Evolutionary conservation across 2,888 invertebrate genomes (phyloP), one percentile per base, ranked within the genome.

Genomic region (Leptopilina syphax): DNA sequence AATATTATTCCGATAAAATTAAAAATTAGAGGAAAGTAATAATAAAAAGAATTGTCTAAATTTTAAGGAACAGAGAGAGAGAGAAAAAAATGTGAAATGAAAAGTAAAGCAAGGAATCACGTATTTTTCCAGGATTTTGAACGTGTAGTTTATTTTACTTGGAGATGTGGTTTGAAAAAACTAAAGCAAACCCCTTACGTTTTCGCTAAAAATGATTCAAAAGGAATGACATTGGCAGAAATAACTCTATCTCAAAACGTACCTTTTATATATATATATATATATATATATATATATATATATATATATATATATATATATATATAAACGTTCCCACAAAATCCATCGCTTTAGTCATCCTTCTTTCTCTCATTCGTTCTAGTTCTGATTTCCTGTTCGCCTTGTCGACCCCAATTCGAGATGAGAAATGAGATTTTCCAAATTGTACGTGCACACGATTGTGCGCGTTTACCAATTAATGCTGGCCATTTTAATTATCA

Each of bases 351-450:
- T 27, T 12, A 50, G 12, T 54, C 50, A 57, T 73, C 54, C 34
- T 34, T 34, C 57, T 73, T 73, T 54, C 73, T 73, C 73, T 57
- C 73, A 73, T 73, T 73, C 73, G 73, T 73, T 73, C 73, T 34
- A 73, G 57, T 73, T 73, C 73, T 73, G 73, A 73, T 73, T 73
- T 73, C 57, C 73, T n/a, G 57, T 73, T 73, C 73, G 57, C 54
- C 73, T 73, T 57, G 57, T 73, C 54, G 73, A 57, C 57, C 73
- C 54, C 73, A 27, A 73, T 73, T 73, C 57, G 24, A 34, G 73
- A 73, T 73, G 34, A 73, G 73, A 57, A 73, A 73, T 57, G 34
- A 27, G 57, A 10, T 73, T 73, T 73, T 34, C 54, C 34, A 27
- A 73, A 73, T 57, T 73, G 27, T 73, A 57, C 34, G 73, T 73